Conservation (phyloP, 2,113 vertebrate genomes). For the Passerina amoena region DNA sequence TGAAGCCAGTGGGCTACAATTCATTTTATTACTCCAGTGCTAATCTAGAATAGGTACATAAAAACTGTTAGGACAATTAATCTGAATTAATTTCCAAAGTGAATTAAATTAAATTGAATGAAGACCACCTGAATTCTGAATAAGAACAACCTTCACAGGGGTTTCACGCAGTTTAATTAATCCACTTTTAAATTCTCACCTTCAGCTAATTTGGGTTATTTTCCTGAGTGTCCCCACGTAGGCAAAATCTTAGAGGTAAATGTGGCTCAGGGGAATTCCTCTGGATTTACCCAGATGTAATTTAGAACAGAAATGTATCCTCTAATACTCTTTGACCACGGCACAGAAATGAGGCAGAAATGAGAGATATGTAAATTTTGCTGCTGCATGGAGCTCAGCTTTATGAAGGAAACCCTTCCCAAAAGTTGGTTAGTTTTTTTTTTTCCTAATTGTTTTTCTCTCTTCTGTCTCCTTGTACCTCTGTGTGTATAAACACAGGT, state of each 20-base stretch:
- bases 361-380: not conserved
- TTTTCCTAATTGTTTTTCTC: fast-evolving
- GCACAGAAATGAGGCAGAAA: conserved; percentile 17
- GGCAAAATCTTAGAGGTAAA: conserved; percentile 57
- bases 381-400: not conserved
- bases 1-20: conserved; percentile 33
- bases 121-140: conserved; percentile 69
- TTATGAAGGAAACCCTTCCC: not conserved
- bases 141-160: conserved; percentile 60
- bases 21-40: conserved; percentile 37
- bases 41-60: conserved; percentile 49
- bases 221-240: conserved; percentile 18
- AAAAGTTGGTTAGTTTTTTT: no score
- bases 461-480: not conserved
- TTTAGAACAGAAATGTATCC: conserved; percentile 54
- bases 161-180: conserved; percentile 56
- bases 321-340: conserved; percentile 53
- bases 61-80: conserved; percentile 56
- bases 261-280: conserved; percentile 13
- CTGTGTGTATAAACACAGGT: not conserved
- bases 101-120: conserved; percentile 65
- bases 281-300: conserved; percentile 55
- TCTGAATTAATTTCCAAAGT: conserved; percentile 64
- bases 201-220: conserved; percentile 66
- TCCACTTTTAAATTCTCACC: conserved; percentile 62